These are phyloP conservation scores for Cerastis leucographa DNA, from an alignment of 2,888 invertebrate species.

Conservation along the genomic window DNA sequence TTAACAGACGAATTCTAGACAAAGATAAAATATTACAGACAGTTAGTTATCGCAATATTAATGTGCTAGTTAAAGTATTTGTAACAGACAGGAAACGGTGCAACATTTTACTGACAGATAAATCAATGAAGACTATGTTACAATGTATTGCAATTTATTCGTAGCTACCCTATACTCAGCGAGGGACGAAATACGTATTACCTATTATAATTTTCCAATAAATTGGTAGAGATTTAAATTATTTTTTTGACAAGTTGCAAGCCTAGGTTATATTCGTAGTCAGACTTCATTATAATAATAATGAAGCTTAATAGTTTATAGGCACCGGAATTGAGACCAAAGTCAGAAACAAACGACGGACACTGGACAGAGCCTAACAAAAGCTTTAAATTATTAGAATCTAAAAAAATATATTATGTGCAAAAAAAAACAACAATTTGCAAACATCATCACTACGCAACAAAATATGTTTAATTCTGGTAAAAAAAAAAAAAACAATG, in stretches of 20 bases:
- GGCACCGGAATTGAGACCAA: neutral
- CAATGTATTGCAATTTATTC: neutral
- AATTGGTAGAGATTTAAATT: no score
- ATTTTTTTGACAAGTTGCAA: no score
- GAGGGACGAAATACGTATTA: no score
- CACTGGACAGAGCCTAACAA: neutral
- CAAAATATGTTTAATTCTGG: neutral
- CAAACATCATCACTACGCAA: neutral
- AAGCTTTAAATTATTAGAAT: neutral
- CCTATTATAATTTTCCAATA: no score
- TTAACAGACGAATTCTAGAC: neutral
- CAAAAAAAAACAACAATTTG: neutral
- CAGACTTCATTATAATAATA: no score
- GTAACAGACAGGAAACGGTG: slow-evolving; percentile 6
- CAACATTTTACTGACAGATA: neutral
- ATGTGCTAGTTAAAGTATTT: slow-evolving; percentile 46
- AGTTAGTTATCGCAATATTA: slow-evolving; percentile 29
- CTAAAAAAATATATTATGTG: neutral
- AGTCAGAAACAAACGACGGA: neutral
- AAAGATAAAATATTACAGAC: slow-evolving; percentile 22
- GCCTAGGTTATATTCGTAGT: no score
- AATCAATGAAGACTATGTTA: slow-evolving; percentile 17
- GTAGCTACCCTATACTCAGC: no score
- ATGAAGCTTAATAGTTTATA: no score
- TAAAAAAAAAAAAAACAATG: slow-evolving; percentile 18